Evolutionary conservation across 2,113 vertebrate species (phyloP).

Genomic region (Hypanus sabinus): DNA sequence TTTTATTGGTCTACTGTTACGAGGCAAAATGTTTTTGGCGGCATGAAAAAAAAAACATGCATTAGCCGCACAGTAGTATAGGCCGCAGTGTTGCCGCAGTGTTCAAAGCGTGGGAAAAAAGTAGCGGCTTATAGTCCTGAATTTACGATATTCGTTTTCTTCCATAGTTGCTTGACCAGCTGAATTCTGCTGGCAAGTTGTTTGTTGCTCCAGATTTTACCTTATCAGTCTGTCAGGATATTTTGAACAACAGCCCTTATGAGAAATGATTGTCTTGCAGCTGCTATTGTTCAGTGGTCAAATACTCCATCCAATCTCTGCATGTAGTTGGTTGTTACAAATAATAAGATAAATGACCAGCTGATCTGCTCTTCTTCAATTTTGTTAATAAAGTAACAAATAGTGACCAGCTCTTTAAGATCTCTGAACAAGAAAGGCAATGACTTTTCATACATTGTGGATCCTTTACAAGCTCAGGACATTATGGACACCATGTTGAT

Average conservation of each 20-base stretch:
- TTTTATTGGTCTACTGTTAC: no score
- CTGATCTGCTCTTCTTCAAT: neutral
- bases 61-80: no score
- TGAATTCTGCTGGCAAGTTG: no score
- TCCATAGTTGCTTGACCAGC: no score
- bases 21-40: no score
- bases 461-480: no score
- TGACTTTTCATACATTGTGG: neutral
- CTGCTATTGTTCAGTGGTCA: neutral
- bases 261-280: neutral
- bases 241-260: neutral
- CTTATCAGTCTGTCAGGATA: constrained; percentile 12
- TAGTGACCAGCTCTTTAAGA: neutral
- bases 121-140: no score
- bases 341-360: neutral
- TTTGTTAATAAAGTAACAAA: neutral
- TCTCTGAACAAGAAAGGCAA: neutral
- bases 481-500: neutral
- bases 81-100: no score
- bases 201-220: no score
- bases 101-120: no score
- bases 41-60: no score
- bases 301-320: neutral
- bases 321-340: neutral
- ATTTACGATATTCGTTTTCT: no score